Evolutionary conservation across 2,888 invertebrate genomes (phyloP), one percentile per base, ranked within the genome.

Genomic region (Nymphalis polychloros): DNA sequence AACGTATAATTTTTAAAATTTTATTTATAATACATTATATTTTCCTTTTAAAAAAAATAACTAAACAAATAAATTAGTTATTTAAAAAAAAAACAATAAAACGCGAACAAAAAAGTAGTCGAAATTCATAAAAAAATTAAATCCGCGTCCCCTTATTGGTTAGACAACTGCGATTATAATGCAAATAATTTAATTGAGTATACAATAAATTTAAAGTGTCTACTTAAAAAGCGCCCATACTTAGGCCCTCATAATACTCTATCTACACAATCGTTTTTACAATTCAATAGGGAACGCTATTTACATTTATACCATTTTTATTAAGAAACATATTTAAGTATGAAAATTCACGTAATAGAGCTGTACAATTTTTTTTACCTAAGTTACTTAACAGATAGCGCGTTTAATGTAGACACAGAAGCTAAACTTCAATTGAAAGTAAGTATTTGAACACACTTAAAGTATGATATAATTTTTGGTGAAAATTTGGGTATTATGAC

Each of bases 281-380:
- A 84, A 73, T 81, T 81, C 80, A 76, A 82, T 81, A 84, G 79
- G 80, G 72, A 74, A 73, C 70, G 74, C 76, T 83, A 83, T 83
- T 78, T 84, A 87, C 83, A 84, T 64, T 65, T 73, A 57, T 57
- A 57, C 41, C 57, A 57, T 73, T 80, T 55, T 80, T 70, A 49
- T 82, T 83, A 82, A 80, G 83, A 86, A 88, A 88, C 86, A 86
- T 84, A 85, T 79, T 81, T 79, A 74, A 73, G 76, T 78, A 78
- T 78, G 74, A 78, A 74, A 83, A 78, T 82, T 76, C 77, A 81
- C 80, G 70, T 76, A 52, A 67, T 75, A 77, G 74, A 80, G 77
- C 83, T 84, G 84, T 85, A 85, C 82, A 84, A 77, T 81, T 81
- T 72, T 62, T 77, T 70, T 78, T 80, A 80, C 73, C 78, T 69